Evolutionary conservation across 2,888 invertebrate species (phyloP).

Genomic region (Eristalinus sepulchralis): DNA sequence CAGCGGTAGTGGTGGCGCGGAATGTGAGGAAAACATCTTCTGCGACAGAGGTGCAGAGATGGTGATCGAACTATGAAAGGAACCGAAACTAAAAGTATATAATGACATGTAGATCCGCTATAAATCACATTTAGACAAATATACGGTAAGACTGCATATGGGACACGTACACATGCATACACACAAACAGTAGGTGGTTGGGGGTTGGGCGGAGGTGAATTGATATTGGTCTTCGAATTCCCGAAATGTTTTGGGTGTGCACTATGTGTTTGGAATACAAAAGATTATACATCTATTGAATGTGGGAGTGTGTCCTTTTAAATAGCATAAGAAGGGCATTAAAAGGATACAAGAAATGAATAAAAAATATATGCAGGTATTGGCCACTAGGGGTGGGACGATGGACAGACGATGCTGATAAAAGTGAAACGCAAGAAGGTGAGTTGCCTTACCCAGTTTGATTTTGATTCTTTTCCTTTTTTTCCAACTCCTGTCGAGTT

Average conservation of each 20-base stretch:
- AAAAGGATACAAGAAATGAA: slow-evolving; percentile 20
- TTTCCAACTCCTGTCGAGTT: background rate
- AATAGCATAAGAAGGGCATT: slow-evolving; percentile 34
- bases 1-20: background rate
- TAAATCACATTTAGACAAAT: slow-evolving; percentile 63
- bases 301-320: slow-evolving; percentile 44
- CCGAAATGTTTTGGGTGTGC: slow-evolving; percentile 67
- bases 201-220: slow-evolving; percentile 5
- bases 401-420: slow-evolving; percentile 23
- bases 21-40: slow-evolving; percentile 25
- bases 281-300: slow-evolving; percentile 59
- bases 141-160: slow-evolving; percentile 56
- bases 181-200: background rate
- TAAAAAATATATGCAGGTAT: slow-evolving; percentile 45
- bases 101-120: slow-evolving; percentile 70
- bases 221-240: slow-evolving; percentile 58
- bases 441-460: slow-evolving; percentile 2
- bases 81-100: slow-evolving; percentile 42
- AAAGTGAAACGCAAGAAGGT: slow-evolving; percentile 16
- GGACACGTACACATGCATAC: background rate
- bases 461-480: background rate
- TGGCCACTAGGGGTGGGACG: slow-evolving; percentile 2
- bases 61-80: slow-evolving; percentile 39
- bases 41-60: slow-evolving; percentile 7
- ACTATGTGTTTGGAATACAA: slow-evolving; percentile 26